phyloP scores from a whole-genome alignment of 2,888 invertebrate genomes.

The Selenia dentaria region DNA sequence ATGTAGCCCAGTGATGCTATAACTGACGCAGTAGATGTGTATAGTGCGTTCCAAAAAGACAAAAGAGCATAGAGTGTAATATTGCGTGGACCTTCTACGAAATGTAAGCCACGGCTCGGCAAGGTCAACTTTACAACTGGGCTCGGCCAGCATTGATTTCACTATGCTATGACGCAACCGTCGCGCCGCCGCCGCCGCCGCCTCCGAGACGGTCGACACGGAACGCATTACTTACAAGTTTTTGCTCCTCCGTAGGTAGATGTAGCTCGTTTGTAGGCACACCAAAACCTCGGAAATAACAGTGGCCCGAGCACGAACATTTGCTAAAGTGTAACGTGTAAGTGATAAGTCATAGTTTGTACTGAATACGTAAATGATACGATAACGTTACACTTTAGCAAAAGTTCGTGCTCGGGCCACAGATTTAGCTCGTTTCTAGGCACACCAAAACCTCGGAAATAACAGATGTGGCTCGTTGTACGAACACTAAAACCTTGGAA shows the following conservation, averaged over 20 bases:
- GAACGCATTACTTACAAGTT: constrained; percentile 56
- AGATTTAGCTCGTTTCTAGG: too few relatives aligned
- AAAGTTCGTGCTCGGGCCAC: too few relatives aligned
- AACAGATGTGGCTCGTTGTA: too few relatives aligned
- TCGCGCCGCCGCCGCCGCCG: constrained; percentile 40
- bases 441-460: too few relatives aligned
- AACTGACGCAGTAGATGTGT: too few relatives aligned
- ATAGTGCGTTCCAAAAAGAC: background rate
- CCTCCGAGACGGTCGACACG: constrained; percentile 42
- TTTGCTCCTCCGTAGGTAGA: constrained; percentile 49
- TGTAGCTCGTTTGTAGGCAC: constrained; percentile 43
- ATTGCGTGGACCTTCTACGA: constrained; percentile 28
- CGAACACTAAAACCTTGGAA: too few relatives aligned
- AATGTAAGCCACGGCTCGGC: constrained; percentile 31
- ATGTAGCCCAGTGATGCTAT: too few relatives aligned
- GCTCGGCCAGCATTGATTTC: constrained; percentile 73
- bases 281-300: constrained; percentile 18
- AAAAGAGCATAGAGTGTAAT: background rate
- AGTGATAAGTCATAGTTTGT: too few relatives aligned
- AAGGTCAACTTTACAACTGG: constrained; percentile 79
- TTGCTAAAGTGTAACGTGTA: too few relatives aligned
- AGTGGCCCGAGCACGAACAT: too few relatives aligned
- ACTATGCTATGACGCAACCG: constrained; percentile 70
- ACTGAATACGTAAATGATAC: too few relatives aligned
- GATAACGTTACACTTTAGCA: too few relatives aligned